phyloP scores from a whole-genome alignment of 2,113 vertebrate genomes.

The Xyliphius kryptos region DNA sequence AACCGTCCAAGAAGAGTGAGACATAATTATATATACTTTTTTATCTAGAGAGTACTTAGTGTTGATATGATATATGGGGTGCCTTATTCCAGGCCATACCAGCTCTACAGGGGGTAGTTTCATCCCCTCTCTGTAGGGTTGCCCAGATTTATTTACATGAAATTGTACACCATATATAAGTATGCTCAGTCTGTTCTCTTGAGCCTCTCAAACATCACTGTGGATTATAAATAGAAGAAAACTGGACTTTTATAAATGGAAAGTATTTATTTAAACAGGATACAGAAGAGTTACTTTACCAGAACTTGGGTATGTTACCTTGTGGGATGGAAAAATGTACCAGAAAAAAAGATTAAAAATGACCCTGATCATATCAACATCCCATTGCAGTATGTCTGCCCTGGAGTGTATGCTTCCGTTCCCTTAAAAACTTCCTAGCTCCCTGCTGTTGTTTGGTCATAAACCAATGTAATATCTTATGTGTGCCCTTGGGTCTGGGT shows the following conservation, averaged over 20 bases:
- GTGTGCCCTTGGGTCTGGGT: conserved; percentile 44
- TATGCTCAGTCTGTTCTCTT: conserved; percentile 37
- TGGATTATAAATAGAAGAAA: conserved; percentile 31
- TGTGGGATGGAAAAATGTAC: conserved; percentile 25
- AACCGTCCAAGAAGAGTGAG: conserved; percentile 17
- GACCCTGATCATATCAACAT: conserved; percentile 35
- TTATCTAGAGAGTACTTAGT: conserved; percentile 39
- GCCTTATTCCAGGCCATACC: conserved; percentile 52
- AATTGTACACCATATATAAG: conserved; percentile 53
- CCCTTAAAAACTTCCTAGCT: conserved; percentile 30
- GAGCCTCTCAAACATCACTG: conserved; percentile 35
- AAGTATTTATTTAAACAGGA: not conserved
- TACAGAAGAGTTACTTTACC: not conserved
- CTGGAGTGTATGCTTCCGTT: conserved; percentile 44
- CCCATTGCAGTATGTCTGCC: conserved; percentile 39
- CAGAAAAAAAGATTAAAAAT: conserved; percentile 27
- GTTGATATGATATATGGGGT: conserved; percentile 61
- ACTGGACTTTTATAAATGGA: conserved; percentile 4
- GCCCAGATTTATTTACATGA: conserved; percentile 62
- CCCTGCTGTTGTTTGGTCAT: conserved; percentile 52
- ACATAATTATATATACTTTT: conserved; percentile 40
- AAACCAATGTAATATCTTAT: conserved; percentile 63
- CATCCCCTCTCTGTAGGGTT: conserved; percentile 60
- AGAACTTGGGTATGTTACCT: conserved; percentile 21
- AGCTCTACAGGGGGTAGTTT: conserved; percentile 57